These are phyloP conservation scores for Bombus breviceps DNA, from an alignment of 1,140 invertebrate species.

Conservation along the genomic window DNA sequence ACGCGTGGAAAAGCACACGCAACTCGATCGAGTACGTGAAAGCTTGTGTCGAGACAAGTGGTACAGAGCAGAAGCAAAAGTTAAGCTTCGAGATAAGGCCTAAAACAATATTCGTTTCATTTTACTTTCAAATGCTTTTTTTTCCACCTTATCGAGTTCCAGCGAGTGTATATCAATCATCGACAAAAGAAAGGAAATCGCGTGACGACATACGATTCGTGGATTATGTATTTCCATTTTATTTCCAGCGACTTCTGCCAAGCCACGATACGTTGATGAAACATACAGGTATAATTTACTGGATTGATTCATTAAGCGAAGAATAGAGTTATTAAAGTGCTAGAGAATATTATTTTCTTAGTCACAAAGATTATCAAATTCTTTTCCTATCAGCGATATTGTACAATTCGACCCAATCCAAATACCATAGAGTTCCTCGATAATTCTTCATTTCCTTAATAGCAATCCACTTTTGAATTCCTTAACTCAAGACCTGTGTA, in stretches of 20 bases:
- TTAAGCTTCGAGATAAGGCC: not conserved
- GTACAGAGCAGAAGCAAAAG: not conserved
- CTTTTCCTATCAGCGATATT: too few relatives aligned
- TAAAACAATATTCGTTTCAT: constrained; percentile 5
- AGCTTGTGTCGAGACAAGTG: constrained; percentile 17
- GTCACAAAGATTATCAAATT: too few relatives aligned
- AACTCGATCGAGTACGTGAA: constrained; percentile 14
- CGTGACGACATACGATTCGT: not conserved
- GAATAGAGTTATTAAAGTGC: not conserved
- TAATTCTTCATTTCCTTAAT: too few relatives aligned
- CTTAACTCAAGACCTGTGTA: not conserved
- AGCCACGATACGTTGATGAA: not conserved
- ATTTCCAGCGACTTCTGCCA: not conserved
- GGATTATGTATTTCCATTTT: not conserved
- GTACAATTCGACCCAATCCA: too few relatives aligned
- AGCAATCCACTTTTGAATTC: not conserved
- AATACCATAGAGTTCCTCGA: too few relatives aligned
- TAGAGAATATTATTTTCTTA: too few relatives aligned
- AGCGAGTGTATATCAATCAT: not conserved
- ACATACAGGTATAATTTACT: not conserved
- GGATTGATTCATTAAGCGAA: not conserved
- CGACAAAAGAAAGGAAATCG: not conserved
- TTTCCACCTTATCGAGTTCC: not conserved
- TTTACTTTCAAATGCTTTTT: constrained; percentile 9
- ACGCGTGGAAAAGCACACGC: constrained; percentile 26